phyloP scores from a whole-genome alignment of 1,140 invertebrate species.

The Maniola jurtina region DNA sequence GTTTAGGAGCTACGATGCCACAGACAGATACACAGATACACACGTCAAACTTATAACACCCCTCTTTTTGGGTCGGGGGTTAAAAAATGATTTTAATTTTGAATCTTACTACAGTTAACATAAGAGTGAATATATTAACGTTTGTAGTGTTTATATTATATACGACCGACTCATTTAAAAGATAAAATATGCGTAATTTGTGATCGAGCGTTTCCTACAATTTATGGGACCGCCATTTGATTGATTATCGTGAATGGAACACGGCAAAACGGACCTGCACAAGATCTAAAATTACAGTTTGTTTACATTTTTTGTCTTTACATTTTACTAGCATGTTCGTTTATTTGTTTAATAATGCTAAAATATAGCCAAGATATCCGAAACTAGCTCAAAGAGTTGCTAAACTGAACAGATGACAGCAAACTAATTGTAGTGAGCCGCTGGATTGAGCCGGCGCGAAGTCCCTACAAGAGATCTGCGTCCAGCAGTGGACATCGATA shows the following conservation, averaged over 20 bases:
- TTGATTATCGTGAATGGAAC: not conserved
- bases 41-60: too few species aligned
- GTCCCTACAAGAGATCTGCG: too few species aligned
- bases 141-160: conserved; percentile 1
- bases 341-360: not conserved
- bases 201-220: conserved; percentile 11
- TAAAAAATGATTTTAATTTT: not conserved
- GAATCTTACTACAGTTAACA: not conserved
- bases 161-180: not conserved
- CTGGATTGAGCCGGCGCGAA: too few species aligned
- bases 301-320: conserved; percentile 7
- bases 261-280: not conserved
- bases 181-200: conserved; percentile 11
- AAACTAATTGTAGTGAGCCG: too few species aligned
- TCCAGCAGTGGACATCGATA: too few species aligned
- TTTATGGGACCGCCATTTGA: conserved; percentile 4
- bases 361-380: too few species aligned
- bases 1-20: too few species aligned
- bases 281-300: not conserved
- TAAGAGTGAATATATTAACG: conserved; percentile 1
- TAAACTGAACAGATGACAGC: too few species aligned
- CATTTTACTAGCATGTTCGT: not conserved
- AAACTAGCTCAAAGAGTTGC: too few species aligned
- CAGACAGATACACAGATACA: too few species aligned
- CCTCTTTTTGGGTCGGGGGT: too few species aligned